phyloP scores from a whole-genome alignment of 2,888 invertebrate genomes.

The Lordiphosa andalusiaca region DNA sequence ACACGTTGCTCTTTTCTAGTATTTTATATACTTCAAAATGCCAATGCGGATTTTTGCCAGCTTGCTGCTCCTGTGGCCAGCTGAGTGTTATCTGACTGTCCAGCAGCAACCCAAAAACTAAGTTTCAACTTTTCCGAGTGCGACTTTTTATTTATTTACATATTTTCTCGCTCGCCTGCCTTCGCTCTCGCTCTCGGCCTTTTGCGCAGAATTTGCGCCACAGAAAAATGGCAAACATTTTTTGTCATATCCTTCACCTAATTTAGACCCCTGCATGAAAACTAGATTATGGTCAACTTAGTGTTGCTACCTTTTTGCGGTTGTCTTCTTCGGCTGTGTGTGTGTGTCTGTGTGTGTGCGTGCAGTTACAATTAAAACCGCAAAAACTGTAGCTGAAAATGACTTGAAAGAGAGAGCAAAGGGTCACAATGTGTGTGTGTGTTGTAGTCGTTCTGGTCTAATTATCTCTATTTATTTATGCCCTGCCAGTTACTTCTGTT shows the following conservation, averaged over 20 bases:
- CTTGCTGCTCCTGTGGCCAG: neutral
- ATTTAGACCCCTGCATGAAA: conserved; percentile 43
- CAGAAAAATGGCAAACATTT: conserved; percentile 25
- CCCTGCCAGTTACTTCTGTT: conserved; percentile 32
- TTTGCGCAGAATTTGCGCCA: neutral
- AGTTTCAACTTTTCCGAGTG: conserved; percentile 7
- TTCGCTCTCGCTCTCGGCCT: no score
- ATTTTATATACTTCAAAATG: conserved; percentile 21
- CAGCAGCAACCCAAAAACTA: conserved; percentile 2
- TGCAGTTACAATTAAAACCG: conserved; percentile 37
- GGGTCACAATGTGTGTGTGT: conserved; percentile 28
- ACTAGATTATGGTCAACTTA: conserved; percentile 62
- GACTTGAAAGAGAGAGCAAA: conserved; percentile 19
- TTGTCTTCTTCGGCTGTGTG: conserved; percentile 18
- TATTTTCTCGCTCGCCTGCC: neutral
- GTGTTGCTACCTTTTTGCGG: conserved; percentile 31
- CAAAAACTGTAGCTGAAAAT: conserved; percentile 19
- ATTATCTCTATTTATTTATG: conserved; percentile 75
- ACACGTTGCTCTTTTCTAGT: conserved; percentile 16
- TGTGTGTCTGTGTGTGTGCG: conserved; percentile 18
- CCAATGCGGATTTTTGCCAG: conserved; percentile 15
- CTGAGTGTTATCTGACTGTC: conserved; percentile 6
- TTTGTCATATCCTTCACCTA: conserved; percentile 63
- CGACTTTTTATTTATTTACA: conserved; percentile 9
- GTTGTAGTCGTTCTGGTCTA: conserved; percentile 68